Evolutionary conservation across 1,140 invertebrate species (phyloP).

Genomic region (Pogonognathellus flavescens): DNA sequence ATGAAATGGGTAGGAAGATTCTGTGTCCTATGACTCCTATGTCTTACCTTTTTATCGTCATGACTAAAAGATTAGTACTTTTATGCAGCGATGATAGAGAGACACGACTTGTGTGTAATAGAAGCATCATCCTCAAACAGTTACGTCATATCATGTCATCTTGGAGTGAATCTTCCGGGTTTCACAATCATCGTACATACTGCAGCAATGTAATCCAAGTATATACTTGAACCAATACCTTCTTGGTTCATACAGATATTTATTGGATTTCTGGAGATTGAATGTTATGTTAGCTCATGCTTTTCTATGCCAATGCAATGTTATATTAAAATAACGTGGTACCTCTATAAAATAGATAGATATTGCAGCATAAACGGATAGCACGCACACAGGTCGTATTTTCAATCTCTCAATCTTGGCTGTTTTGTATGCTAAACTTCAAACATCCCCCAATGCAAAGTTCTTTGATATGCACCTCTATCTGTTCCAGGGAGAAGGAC

Average conservation of each 20-base stretch:
- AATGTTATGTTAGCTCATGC: constrained; percentile 11
- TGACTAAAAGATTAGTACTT: constrained; percentile 2
- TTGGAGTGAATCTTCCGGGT: background rate
- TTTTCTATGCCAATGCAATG: background rate
- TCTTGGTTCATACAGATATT: constrained; percentile 30
- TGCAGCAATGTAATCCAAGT: background rate
- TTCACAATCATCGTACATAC: background rate
- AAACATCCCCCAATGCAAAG: constrained; percentile 9
- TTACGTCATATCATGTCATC: background rate
- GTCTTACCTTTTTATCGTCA: background rate
- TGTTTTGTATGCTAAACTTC: constrained; percentile 43
- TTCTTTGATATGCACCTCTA: constrained; percentile 41
- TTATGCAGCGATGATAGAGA: constrained; percentile 26
- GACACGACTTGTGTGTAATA: background rate
- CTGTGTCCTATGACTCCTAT: background rate
- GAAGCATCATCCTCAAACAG: background rate
- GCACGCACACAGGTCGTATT: background rate
- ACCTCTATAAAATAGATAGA: background rate
- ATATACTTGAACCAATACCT: background rate
- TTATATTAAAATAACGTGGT: constrained; percentile 2
- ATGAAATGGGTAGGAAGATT: background rate
- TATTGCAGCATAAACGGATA: background rate
- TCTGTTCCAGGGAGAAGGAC: background rate
- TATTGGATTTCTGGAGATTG: constrained; percentile 36
- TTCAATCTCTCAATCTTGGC: constrained; percentile 26